phyloP scores from a whole-genome alignment of 2,113 vertebrate genomes.

The Colaptes auratus region DNA sequence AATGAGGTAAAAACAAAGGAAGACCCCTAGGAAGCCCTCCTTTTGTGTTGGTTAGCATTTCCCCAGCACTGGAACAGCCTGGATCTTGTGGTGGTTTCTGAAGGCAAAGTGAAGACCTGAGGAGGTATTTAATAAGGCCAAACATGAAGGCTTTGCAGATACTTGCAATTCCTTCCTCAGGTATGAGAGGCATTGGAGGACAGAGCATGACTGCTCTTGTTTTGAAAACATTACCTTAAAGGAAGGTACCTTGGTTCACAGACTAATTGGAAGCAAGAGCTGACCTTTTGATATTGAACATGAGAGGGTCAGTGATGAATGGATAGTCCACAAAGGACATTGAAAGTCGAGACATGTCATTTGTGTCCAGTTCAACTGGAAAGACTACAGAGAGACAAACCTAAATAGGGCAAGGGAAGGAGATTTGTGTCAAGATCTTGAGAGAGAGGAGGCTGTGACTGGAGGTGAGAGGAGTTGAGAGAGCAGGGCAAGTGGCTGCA shows the following conservation, averaged over 20 bases:
- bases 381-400: conserved; percentile 34
- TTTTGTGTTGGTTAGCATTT: not conserved
- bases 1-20: not conserved
- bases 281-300: conserved; percentile 60
- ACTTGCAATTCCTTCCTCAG: not conserved
- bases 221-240: conserved; percentile 36
- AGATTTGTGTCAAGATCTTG: conserved; percentile 33
- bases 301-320: conserved; percentile 58
- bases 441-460: conserved; percentile 24
- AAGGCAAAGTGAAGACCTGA: conserved; percentile 21
- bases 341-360: conserved; percentile 49
- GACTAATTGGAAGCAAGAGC: conserved; percentile 57
- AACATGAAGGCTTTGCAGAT: conserved; percentile 10
- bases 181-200: conserved; percentile 17
- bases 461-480: conserved; percentile 30
- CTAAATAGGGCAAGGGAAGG: not conserved
- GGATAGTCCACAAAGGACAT: conserved; percentile 48
- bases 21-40: not conserved
- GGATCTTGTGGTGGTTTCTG: not conserved
- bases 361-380: conserved; percentile 52
- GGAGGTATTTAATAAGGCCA: not conserved
- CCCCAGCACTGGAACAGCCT: not conserved
- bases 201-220: conserved; percentile 27
- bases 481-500: conserved; percentile 23
- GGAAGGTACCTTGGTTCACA: conserved; percentile 18